Evolutionary conservation across 1,140 invertebrate genomes (phyloP).

Genomic region (Geopemphigus sp.): DNA sequence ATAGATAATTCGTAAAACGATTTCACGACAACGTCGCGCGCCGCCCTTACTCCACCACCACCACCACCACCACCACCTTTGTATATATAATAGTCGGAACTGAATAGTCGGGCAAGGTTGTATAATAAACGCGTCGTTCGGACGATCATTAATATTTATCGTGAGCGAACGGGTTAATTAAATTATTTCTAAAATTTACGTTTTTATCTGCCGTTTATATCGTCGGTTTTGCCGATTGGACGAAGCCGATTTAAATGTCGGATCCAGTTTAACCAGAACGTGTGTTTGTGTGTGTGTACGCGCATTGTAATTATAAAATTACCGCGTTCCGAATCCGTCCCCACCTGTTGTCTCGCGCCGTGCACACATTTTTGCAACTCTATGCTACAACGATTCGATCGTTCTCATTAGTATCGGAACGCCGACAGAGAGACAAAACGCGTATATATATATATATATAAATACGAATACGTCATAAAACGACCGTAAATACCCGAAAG

Average conservation of each 20-base stretch:
- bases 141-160: neutral
- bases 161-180: neutral
- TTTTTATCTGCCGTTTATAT: neutral
- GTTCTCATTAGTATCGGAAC: constrained; percentile 16
- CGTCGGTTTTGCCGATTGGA: neutral
- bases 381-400: constrained; percentile 6
- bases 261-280: constrained; percentile 20
- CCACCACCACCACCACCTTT: too few relatives aligned
- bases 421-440: constrained; percentile 17
- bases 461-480: neutral
- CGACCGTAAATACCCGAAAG: neutral
- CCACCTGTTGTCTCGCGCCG: neutral
- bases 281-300: too few relatives aligned
- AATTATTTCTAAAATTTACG: neutral
- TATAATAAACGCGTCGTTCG: neutral
- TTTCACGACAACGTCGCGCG: too few relatives aligned
- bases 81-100: neutral
- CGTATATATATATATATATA: neutral
- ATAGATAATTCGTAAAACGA: too few relatives aligned
- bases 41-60: too few relatives aligned
- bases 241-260: neutral
- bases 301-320: neutral
- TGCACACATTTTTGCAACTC: neutral
- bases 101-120: neutral
- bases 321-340: neutral